phyloP scores from a whole-genome alignment of 2,113 vertebrate genomes.

The Dipodomys merriami region DNA sequence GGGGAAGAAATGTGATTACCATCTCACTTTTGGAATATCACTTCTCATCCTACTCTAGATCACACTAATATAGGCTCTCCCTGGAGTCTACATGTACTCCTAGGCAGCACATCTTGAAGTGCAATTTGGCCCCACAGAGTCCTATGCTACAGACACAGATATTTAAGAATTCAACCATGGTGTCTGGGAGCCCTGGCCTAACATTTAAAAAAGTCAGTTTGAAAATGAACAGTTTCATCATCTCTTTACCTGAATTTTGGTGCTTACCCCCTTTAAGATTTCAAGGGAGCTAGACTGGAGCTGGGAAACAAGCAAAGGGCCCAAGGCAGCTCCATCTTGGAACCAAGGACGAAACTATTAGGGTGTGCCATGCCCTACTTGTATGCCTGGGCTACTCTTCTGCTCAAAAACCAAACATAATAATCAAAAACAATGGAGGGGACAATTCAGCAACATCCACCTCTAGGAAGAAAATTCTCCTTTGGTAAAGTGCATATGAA shows the following conservation, averaged over 20 bases:
- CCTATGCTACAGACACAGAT: rapidly evolving
- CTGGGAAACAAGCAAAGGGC: not conserved
- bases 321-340: not conserved
- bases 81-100: too few relatives aligned
- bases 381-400: not conserved
- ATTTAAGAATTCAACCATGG: rapidly evolving
- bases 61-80: too few relatives aligned
- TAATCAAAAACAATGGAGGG: not conserved
- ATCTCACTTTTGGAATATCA: too few relatives aligned
- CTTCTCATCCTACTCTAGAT: too few relatives aligned
- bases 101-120: not conserved
- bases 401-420: not conserved
- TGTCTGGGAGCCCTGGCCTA: rapidly evolving
- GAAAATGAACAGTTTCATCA: not conserved
- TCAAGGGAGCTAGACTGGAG: too few relatives aligned
- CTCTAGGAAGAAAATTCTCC: not conserved
- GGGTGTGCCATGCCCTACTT: not conserved
- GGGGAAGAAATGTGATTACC: too few relatives aligned
- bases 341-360: not conserved
- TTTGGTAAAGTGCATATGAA: not conserved
- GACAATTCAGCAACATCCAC: not conserved
- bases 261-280: not conserved
- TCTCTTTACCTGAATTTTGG: not conserved
- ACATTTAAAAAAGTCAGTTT: not conserved
- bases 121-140: not conserved